Conservation (phyloP, 2,888 invertebrate species). For the Hecatera dysodea region DNA sequence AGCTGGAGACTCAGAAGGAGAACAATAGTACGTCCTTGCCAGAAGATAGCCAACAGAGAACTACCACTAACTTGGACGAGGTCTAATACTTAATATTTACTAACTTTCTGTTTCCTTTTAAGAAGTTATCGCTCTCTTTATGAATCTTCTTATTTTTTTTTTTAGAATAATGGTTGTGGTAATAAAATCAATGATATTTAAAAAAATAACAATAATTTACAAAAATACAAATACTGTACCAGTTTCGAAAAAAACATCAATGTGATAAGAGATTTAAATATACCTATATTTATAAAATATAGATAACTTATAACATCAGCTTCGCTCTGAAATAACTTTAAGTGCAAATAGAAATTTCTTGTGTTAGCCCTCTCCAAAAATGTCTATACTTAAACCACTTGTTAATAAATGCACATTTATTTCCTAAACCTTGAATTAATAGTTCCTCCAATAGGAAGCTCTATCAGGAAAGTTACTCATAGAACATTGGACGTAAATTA, state of each 20-base stretch:
- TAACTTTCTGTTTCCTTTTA: slow-evolving; percentile 58
- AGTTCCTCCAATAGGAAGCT: neutral
- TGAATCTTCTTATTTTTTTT: too few relatives aligned
- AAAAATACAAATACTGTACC: neutral
- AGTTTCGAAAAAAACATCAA: too few relatives aligned
- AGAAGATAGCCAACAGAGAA: slow-evolving; percentile 80
- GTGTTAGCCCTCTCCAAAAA: neutral
- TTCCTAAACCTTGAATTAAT: slow-evolving; percentile 1
- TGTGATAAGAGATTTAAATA: slow-evolving; percentile 15
- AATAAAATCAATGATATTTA: neutral
- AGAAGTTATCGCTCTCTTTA: neutral
- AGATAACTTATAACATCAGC: slow-evolving; percentile 9
- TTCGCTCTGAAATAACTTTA: neutral
- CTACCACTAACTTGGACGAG: slow-evolving; percentile 77
- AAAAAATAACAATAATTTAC: neutral
- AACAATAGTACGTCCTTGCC: slow-evolving; percentile 85
- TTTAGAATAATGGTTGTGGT: neutral
- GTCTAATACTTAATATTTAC: slow-evolving; percentile 72
- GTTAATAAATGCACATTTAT: slow-evolving; percentile 26
- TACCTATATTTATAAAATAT: neutral
- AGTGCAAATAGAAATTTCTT: neutral
- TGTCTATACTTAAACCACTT: neutral
- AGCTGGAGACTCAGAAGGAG: slow-evolving; percentile 85
- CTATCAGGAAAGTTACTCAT: neutral
- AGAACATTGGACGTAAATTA: neutral